Percentiles rank a stretch among this genome's conserved stretches.
These are phyloP conservation scores for Chroicocephalus ridibundus DNA, from an alignment of 2,113 vertebrate genomes.

Conservation along the genomic window DNA sequence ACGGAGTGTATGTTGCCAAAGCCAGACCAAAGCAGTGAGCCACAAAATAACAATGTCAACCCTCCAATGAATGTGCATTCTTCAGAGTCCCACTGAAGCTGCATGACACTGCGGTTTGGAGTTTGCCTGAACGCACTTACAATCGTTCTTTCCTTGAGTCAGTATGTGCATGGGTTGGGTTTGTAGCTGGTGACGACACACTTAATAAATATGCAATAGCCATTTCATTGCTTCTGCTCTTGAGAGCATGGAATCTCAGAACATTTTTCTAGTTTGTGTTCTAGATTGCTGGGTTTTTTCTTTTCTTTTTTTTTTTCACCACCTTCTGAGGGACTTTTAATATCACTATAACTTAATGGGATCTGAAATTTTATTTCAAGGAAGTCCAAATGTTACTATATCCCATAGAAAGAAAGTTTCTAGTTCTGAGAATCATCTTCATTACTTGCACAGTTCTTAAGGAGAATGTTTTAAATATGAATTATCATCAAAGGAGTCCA, in stretches of 20 bases:
- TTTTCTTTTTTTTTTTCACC: rapidly evolving
- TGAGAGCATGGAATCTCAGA: background rate
- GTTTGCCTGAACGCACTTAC: background rate
- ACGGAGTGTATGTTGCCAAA: rapidly evolving
- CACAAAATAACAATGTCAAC: background rate
- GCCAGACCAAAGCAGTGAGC: background rate
- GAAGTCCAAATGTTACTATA: background rate
- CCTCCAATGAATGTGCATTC: rapidly evolving
- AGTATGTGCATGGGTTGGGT: background rate
- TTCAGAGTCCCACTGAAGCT: background rate
- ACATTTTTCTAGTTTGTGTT: background rate
- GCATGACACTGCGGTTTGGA: background rate
- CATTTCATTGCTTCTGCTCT: background rate
- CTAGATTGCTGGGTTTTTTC: background rate
- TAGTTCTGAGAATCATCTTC: background rate
- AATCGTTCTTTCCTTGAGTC: background rate
- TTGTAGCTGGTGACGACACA: background rate
- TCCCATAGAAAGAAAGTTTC: background rate
- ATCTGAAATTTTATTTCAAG: background rate
- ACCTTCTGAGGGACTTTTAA: background rate
- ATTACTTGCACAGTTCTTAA: background rate
- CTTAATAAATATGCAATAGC: background rate
- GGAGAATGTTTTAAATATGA: background rate
- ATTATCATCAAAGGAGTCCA: background rate
- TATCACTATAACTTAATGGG: background rate